Evolutionary conservation across 2,888 invertebrate species (phyloP), one percentile per base, ranked within the genome.

Genomic region (Platycheirus rosarum): DNA sequence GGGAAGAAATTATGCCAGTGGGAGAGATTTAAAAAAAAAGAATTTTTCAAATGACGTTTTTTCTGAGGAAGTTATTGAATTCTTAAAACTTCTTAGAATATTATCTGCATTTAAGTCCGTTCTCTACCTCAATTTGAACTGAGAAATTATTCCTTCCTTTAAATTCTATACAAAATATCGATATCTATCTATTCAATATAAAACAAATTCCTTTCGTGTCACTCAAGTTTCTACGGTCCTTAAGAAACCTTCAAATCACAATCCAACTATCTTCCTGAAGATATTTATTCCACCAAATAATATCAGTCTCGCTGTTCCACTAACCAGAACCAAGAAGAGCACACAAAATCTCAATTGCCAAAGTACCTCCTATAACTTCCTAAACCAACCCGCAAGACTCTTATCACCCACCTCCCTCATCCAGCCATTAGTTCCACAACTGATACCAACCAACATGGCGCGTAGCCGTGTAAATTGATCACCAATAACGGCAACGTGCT

Each of bases 401-500:
- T 29, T 29, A 13, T 13, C 29, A 16, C 29, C 3, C 32, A 29
- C 26, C 23, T 2, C 29, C 11, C 1, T 13, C 42, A 42, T 53
- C 35, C 35, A 29, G 18, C 44, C 53, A 8, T 14, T 8, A 7
- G 16, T 13, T 14, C 20, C 37, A 8, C 20, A 23, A 40, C 16
- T 20, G 16, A 32, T 23, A 46, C 26, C 14, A 42, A 26, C 32
- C 20, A n/a, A n/a, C n/a, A n/a, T n/a, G n/a, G 11, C 46, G 57
- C 37, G 20, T 60, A 76, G 55, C 42, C 66, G 82, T 82, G 76
- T 73, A 82, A 82, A 82, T 82, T 77, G 82, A 82, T 77, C 82
- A 77, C 82, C 82, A 82, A 76, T 77, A 71, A 68, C 66, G 68
- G 77, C 62, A 82, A 77, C 77, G 71, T 77, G 71, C 82, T 82